A percentile compares a stretch with the other conserved stretches of the same genome.
Evolutionary conservation across 2,888 invertebrate genomes (phyloP).

Genomic region (Selenia dentaria): DNA sequence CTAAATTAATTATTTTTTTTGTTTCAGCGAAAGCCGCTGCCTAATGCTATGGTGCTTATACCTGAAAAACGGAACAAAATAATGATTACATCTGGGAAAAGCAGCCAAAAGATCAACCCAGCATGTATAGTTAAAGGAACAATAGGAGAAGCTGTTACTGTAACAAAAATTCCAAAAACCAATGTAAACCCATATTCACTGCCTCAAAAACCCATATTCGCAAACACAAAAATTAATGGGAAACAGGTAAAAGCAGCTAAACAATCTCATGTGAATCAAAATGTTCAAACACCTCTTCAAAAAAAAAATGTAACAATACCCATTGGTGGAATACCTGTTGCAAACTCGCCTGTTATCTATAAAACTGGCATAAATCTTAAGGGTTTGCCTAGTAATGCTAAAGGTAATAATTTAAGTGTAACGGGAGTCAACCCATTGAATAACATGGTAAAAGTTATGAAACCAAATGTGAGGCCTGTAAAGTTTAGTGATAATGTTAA

Average conservation of each 20-base stretch:
- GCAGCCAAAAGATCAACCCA: slow-evolving; percentile 32
- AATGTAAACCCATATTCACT: slow-evolving; percentile 41
- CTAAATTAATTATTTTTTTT: slow-evolving; percentile 6
- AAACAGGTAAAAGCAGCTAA: slow-evolving; percentile 18
- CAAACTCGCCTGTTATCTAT: background rate
- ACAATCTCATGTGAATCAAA: slow-evolving; percentile 21
- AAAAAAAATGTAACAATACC: background rate
- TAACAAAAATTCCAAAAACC: slow-evolving; percentile 40
- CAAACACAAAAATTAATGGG: slow-evolving; percentile 41
- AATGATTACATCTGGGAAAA: slow-evolving; percentile 54
- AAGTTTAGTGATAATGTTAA: background rate
- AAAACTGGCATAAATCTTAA: slow-evolving; percentile 1
- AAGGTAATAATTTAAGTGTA: background rate
- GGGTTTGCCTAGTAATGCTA: no score
- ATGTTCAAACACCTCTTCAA: slow-evolving; percentile 3
- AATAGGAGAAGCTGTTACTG: slow-evolving; percentile 40
- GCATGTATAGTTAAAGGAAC: slow-evolving; percentile 32
- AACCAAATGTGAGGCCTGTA: background rate
- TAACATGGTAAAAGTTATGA: background rate
- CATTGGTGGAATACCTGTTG: background rate
- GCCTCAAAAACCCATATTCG: no score
- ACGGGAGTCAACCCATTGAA: background rate
- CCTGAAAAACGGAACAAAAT: slow-evolving; percentile 57
- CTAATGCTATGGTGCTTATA: slow-evolving; percentile 75
- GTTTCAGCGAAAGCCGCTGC: slow-evolving; percentile 61